Evolutionary conservation across 2,888 invertebrate genomes (phyloP).

Genomic region (Eupithecia insigniata): DNA sequence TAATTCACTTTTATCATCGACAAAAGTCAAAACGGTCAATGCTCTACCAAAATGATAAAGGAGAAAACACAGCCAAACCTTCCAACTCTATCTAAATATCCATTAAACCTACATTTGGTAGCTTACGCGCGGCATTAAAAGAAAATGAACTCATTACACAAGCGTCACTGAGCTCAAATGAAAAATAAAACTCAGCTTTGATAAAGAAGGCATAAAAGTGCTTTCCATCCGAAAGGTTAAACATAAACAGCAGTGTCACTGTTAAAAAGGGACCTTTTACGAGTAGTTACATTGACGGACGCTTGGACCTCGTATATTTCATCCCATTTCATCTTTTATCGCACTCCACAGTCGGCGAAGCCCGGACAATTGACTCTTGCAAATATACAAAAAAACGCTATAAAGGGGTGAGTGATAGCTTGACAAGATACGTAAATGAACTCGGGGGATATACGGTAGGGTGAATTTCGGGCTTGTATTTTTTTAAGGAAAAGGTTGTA

Average conservation of each 20-base stretch:
- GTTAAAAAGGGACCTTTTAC: conserved; percentile 49
- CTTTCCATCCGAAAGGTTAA: conserved; percentile 44
- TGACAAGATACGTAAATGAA: conserved; percentile 46
- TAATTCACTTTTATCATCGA: background rate
- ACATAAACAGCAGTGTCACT: conserved; percentile 51
- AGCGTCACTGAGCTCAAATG: conserved; percentile 24
- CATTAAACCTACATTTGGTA: conserved; percentile 5
- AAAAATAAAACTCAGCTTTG: conserved; percentile 33
- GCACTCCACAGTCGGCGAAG: conserved; percentile 63
- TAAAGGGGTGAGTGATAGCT: conserved; percentile 52
- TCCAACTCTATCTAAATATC: background rate
- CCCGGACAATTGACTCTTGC: conserved; percentile 67
- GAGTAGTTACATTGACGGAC: conserved; percentile 61
- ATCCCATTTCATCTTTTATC: conserved; percentile 76
- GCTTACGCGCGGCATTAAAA: conserved; percentile 6
- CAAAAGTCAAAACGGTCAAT: background rate
- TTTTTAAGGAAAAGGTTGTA: conserved; percentile 9
- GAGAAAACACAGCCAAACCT: background rate
- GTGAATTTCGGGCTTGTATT: conserved; percentile 12
- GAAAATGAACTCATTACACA: conserved; percentile 14
- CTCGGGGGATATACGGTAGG: conserved; percentile 18
- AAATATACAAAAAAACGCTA: conserved; percentile 59
- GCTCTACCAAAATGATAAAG: background rate
- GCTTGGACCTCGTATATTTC: conserved; percentile 67
- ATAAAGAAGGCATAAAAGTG: conserved; percentile 43